phyloP scores from a whole-genome alignment of 2,888 invertebrate species.

The Brenthis hecate region DNA sequence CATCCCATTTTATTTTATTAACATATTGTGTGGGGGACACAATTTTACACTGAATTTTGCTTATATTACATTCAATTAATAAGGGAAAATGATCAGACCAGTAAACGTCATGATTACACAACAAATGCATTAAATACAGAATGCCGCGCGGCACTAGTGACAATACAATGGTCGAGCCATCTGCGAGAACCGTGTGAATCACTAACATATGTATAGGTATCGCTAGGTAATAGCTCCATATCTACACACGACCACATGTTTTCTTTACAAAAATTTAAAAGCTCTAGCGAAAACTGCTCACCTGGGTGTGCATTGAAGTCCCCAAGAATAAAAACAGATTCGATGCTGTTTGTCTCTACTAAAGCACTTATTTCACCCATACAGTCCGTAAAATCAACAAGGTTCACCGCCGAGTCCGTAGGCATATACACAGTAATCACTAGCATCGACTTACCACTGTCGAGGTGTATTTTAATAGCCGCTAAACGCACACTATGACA shows the following conservation, averaged over 20 bases:
- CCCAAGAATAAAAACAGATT: conserved; percentile 30
- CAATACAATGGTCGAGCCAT: conserved; percentile 37
- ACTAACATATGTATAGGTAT: conserved; percentile 32
- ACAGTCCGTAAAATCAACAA: conserved; percentile 35
- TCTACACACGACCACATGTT: conserved; percentile 39
- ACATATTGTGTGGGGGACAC: not conserved
- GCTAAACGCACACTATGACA: conserved; percentile 20
- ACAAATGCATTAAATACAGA: conserved; percentile 27
- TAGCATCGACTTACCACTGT: conserved; percentile 21
- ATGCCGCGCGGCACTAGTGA: conserved; percentile 29
- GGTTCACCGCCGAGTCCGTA: conserved; percentile 30
- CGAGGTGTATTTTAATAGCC: conserved; percentile 12
- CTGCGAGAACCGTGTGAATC: conserved; percentile 31
- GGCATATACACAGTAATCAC: conserved; percentile 38
- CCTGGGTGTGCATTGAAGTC: conserved; percentile 33
- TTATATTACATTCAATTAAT: conserved; percentile 21
- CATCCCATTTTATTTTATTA: conserved; percentile 22
- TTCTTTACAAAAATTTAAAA: conserved; percentile 27
- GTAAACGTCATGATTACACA: conserved; percentile 29
- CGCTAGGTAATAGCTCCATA: conserved; percentile 17
- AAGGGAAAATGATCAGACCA: conserved; percentile 39
- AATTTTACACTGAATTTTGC: conserved; percentile 8
- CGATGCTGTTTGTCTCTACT: conserved; percentile 30
- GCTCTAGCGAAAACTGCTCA: conserved; percentile 25
- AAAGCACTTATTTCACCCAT: conserved; percentile 29